Evolutionary conservation across 1,140 invertebrate genomes (phyloP), one percentile per base, ranked within the genome.

Genomic region (Campoletis sonorensis): DNA sequence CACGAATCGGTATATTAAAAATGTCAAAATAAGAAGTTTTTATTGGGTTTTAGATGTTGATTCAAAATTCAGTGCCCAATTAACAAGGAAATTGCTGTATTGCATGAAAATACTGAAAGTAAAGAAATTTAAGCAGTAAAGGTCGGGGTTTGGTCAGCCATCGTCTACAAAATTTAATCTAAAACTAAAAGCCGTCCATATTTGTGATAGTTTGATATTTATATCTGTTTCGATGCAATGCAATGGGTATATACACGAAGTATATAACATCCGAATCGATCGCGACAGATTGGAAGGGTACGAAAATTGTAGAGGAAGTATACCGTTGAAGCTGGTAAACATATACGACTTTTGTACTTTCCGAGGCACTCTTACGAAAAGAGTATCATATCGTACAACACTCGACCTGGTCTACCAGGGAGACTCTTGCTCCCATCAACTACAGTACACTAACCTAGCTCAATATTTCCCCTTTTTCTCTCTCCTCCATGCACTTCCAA

Each of bases 311-410:
- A 40, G 33, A 45, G 71, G 51, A 49, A 40, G 37, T 73, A 15
- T 45, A 15, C 18, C 21, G 26, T 58, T 51, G 72, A 75, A 75
- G 49, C 21, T 30, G 72, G 49, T 75, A 64, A 64, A 64, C 61
- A 64, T 64, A 64, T 64, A 64, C 15, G 49, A 26, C 61, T 73
- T 37, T 30, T 70, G 61, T 80, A 80, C 84, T 86, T 85, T 82
- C 30, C 77, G 58, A 79, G 64, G 77, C 71, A 83, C 84, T 84
- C 84, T 85, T 86, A 86, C 85, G 79, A 87, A 33, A 5, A 70
- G 67, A 70, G 67, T 87, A 87, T 89, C 86, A 89, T 88, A 88
- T 87, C 85, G 75, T 86, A 83, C 85, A 85, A 86, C 86, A 87
- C 87, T 89, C 85, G 86, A 88, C 86, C 86, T 81, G 58, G 83